Conservation (phyloP, 2,888 invertebrate species). For the Dione juno region DNA sequence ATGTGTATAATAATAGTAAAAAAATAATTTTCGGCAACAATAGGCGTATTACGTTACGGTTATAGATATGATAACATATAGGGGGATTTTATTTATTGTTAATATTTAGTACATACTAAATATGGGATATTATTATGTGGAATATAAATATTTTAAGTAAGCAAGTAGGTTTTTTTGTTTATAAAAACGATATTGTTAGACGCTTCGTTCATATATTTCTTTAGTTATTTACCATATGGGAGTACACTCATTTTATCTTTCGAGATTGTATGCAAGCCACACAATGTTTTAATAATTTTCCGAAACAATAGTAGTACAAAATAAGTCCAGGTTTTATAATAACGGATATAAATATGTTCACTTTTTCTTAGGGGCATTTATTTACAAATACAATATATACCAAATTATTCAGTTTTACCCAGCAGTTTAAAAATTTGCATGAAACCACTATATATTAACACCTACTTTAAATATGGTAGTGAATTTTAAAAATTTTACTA, state of each 20-base stretch:
- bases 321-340: not conserved
- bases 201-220: not conserved
- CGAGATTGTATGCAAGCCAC: not conserved
- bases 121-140: slow-evolving; percentile 1
- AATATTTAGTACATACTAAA: slow-evolving; percentile 40
- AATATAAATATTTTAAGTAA: not conserved
- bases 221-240: not conserved
- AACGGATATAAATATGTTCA: not conserved
- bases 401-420: no score
- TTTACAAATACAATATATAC: no score
- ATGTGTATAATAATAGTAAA: slow-evolving; percentile 36
- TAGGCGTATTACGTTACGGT: slow-evolving; percentile 55
- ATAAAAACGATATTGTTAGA: not conserved
- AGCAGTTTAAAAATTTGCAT: no score
- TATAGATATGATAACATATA: slow-evolving; percentile 53
- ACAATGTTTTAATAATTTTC: not conserved
- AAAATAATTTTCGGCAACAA: slow-evolving; percentile 59
- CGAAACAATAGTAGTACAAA: not conserved
- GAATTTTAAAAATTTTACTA: slow-evolving; percentile 3
- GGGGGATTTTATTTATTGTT: slow-evolving; percentile 15
- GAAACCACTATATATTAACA: not conserved
- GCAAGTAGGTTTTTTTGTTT: no score
- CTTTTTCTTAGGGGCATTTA: not conserved
- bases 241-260: not conserved
- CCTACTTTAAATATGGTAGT: not conserved